Conservation (phyloP, 2,113 vertebrate genomes). For the Ariopsis seemanni region DNA sequence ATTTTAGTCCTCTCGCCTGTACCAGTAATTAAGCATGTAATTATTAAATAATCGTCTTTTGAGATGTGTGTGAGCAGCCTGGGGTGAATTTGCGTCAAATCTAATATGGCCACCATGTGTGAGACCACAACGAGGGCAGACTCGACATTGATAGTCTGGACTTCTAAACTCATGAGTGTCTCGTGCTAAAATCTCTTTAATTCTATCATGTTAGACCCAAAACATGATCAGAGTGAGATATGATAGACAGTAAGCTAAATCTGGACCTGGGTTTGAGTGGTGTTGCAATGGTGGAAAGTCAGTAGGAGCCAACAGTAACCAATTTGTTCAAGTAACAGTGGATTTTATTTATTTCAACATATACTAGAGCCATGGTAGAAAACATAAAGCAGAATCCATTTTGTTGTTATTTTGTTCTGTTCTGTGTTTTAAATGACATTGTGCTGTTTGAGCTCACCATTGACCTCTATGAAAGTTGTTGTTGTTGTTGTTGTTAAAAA, state of each 20-base stretch:
- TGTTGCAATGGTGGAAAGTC: conserved; percentile 4
- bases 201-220: conserved; percentile 33
- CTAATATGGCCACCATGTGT: conserved; percentile 58
- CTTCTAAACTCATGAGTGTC: conserved; percentile 19
- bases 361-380: background rate
- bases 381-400: background rate
- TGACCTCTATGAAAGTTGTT: background rate
- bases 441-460: background rate
- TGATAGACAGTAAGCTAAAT: background rate
- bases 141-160: conserved; percentile 47
- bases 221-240: conserved; percentile 49
- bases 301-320: background rate
- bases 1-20: conserved; percentile 53
- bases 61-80: conserved; percentile 45
- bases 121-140: conserved; percentile 31
- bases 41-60: conserved; percentile 65
- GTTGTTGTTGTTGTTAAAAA: background rate
- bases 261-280: background rate
- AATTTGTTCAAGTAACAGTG: background rate
- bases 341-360: background rate
- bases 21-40: conserved; percentile 62
- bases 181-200: conserved; percentile 30
- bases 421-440: background rate
- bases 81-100: conserved; percentile 59
- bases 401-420: background rate